Evolutionary conservation across 1,140 invertebrate species (phyloP), one percentile per base, ranked within the genome.

Genomic region (Drosophila leontia): DNA sequence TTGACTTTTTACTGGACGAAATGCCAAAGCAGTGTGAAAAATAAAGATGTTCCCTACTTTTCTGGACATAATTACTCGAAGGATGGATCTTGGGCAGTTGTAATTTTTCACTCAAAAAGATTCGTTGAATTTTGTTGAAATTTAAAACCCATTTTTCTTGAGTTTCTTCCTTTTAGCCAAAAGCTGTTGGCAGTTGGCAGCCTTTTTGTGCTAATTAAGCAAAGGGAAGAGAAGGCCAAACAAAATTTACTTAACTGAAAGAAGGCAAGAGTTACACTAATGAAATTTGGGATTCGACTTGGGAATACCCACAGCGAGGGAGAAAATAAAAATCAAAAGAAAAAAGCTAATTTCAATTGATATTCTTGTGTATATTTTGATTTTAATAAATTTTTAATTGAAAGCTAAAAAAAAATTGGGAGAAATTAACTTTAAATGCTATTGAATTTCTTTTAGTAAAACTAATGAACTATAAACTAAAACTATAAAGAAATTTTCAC

Each of bases 111-210:
- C 1, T 35, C 11, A 3, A 26, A 39, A 41, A 59, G 47, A 58
- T 37, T 42, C 34, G 19, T 42, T 63, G 41, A 74, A 58, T 41
- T 74, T 67, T 88, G 64, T 53, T 68, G 77, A 87, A 86, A 88
- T 84, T 88, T 84, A 88, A 87, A 83, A 78, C 80, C 83, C 76
- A 78, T 87, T 88, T 88, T 87, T 34, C 63, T 64, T 78, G 72
- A 79, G 68, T 79, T 77, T 67, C 55, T 68, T 32, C 37, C 41
- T 37, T 58, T 41, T 78, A 57, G 37, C 23, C 34, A 19, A 67
- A 65, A 77, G 45, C 58, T 70, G 47, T 60, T 60, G 70, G n/a
- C 53, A 59, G 45, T 61, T 69, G 67, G 53, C 51, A 65, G 77
- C 68, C 80, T 61, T 87, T 80, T 88, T 62, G 63, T 80, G 72